Evolutionary conservation across 2,113 vertebrate species (phyloP).

Genomic region (Xyliphius kryptos): DNA sequence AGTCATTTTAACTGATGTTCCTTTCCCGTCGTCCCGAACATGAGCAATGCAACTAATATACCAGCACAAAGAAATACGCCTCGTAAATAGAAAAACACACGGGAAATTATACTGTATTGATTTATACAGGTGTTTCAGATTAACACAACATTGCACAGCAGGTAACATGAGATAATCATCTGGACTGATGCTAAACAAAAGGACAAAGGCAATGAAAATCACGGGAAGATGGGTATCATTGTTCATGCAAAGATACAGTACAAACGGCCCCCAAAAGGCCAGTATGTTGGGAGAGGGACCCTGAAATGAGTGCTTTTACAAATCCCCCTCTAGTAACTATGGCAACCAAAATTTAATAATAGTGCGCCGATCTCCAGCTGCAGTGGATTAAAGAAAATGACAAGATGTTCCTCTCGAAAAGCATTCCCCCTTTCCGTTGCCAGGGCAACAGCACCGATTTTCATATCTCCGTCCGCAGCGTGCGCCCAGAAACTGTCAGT

Average conservation of each 20-base stretch:
- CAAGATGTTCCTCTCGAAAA: constrained; percentile 97
- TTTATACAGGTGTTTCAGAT: too few species aligned
- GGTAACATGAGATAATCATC: too few species aligned
- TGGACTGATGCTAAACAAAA: constrained; percentile 22
- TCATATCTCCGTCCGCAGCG: constrained; percentile 56
- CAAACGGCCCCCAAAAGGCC: constrained; percentile 52
- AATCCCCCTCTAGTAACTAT: constrained; percentile 81
- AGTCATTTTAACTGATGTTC: too few species aligned
- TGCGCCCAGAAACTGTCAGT: constrained; percentile 72
- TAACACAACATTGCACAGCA: too few species aligned
- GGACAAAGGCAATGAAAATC: constrained; percentile 37
- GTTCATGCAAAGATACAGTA: constrained; percentile 59
- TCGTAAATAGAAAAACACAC: too few species aligned
- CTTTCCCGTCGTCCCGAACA: too few species aligned
- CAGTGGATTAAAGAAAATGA: constrained; percentile 99
- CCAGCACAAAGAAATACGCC: too few species aligned
- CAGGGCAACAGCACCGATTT: constrained; percentile 79
- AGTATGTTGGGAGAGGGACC: constrained; percentile 54
- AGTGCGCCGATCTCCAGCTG: constrained; percentile 93
- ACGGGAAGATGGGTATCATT: constrained; percentile 46
- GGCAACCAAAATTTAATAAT: constrained; percentile 98
- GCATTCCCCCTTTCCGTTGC: constrained; percentile 85
- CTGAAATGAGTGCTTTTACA: constrained; percentile 79
- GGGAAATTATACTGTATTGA: too few species aligned
- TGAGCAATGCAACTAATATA: too few species aligned